These are phyloP conservation scores for Heliornis fulica DNA, from an alignment of 2,113 vertebrate species.

Conservation along the genomic window DNA sequence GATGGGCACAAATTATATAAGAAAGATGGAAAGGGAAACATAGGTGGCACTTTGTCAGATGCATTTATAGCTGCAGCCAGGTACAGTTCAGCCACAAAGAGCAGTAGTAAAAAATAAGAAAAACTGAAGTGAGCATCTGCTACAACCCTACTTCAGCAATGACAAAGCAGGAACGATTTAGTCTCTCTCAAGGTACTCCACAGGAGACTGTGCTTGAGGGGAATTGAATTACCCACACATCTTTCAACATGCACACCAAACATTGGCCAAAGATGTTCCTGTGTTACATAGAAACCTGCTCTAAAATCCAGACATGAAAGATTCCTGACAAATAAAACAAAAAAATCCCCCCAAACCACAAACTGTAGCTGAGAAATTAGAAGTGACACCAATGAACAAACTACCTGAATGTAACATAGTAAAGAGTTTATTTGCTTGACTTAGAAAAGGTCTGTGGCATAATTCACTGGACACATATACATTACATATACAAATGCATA, in stretches of 20 bases:
- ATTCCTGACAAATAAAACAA: not conserved
- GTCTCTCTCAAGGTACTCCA: not conserved
- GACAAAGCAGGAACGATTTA: not conserved
- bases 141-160: not conserved
- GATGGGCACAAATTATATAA: conserved; percentile 41
- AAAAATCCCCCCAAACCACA: not conserved
- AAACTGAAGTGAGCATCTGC: not conserved
- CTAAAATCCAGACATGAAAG: not conserved
- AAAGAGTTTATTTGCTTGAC: conserved; percentile 51
- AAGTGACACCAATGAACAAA: not conserved
- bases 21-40: conserved; percentile 7
- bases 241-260: not conserved
- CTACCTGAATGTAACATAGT: not conserved
- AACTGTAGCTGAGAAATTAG: not conserved
- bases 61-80: conserved; percentile 33
- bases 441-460: conserved; percentile 18
- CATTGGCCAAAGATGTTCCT: not conserved
- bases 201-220: not conserved
- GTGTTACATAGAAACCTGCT: not conserved
- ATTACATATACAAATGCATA: conserved; percentile 3
- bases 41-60: conserved; percentile 11
- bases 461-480: not conserved
- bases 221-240: not conserved
- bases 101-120: not conserved
- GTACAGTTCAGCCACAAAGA: not conserved